Evolutionary conservation across 2,797 vertebrate genomes (phyloP).

Genomic region (Streptopelia turtur): DNA sequence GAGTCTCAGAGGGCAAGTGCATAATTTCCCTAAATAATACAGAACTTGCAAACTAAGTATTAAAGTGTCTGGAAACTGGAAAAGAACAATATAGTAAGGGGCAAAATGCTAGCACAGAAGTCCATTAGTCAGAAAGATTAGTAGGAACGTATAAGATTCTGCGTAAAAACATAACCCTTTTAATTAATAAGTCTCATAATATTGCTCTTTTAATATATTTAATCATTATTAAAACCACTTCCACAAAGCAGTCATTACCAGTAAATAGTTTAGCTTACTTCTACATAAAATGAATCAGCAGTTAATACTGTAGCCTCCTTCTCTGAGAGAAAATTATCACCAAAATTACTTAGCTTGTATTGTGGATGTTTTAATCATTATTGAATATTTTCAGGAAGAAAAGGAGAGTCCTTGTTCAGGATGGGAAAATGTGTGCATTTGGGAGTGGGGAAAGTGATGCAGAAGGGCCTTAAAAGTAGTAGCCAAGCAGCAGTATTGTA

Average conservation of each 20-base stretch:
- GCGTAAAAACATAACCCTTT: background rate
- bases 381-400: background rate
- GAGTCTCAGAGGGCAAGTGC: background rate
- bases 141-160: background rate
- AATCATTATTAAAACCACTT: background rate
- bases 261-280: background rate
- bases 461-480: background rate
- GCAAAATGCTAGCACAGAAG: background rate
- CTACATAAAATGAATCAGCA: background rate
- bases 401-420: background rate
- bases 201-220: conserved; percentile 17
- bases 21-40: conserved; percentile 1
- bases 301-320: background rate
- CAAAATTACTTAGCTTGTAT: background rate
- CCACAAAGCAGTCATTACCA: background rate
- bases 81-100: conserved; percentile 19
- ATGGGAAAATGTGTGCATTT: background rate
- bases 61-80: conserved; percentile 9
- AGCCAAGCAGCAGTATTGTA: background rate
- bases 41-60: background rate
- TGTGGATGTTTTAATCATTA: background rate
- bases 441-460: background rate
- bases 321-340: background rate
- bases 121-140: conserved; percentile 16
- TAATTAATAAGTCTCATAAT: background rate